Base-by-base conservation (phyloP, 1,140 invertebrate species). In the Bombus fervidus region DNA sequence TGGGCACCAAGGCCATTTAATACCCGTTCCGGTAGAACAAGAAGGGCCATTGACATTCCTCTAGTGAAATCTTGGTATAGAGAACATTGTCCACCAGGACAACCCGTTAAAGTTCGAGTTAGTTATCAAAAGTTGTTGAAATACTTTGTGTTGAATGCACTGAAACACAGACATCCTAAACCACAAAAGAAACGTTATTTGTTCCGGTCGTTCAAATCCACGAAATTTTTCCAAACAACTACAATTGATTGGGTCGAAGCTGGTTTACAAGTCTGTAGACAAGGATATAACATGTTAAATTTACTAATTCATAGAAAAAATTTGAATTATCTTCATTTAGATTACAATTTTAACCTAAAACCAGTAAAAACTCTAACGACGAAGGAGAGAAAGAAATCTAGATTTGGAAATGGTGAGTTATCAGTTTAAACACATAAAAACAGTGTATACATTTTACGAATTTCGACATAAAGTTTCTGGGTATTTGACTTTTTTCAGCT, bases 211-310 rank as follows among this genome's bases (percentile, higher is more conserved):
- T 99, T 99, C 95, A 99, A 99, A 95, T 98, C 99, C 0, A 99
- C 99, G 0, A 99, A 99, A 95, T 99, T 99, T 95, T 99, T 99
- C 96, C 99, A 99, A 97, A 99, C 98, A 0, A 99, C 99, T 28
- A 99, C 99, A 2, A 96, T 99, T 82, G 99, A 99, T 95, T 99
- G 99, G 99, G 99, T 99, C 3, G 99, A 99, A 95, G 99, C 99
- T 78, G 99, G 99, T 43, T 95, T 99, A 12, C 98, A 99, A 96
- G 99, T 99, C 0, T 99, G 99, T 94, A 96, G 99, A 25, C 99
- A 99, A 95, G 99, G 99, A 25, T 99, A 99, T 95, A 99, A 99
- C 94, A 99, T 99, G 99, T 95, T 99, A 18, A 99, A 99, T 95
- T 96, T 99, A 64, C 96, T 99, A 72, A 99, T 99, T 93, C 99